Evolutionary conservation across 1,140 invertebrate species (phyloP), one percentile per base, ranked within the genome.

Genomic region (Ganaspis sp.): DNA sequence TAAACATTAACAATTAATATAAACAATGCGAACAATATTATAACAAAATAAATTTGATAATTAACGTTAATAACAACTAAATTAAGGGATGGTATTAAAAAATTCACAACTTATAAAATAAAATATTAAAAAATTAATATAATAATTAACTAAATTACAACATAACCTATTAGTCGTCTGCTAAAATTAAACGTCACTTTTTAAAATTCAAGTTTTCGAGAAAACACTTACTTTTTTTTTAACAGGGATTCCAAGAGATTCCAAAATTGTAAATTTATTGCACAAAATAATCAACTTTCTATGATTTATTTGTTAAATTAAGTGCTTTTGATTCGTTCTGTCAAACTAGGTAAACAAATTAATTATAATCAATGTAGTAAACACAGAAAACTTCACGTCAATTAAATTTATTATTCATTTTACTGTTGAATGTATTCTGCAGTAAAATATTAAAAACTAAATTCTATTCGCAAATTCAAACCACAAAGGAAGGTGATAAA

Each of bases 311-410:
- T 11, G 11, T 29, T 11, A 64, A 21, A 64, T 29, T 29, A 34
- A 9, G 11, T 9, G 23, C 12, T 26, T 29, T 34, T 54, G 23
- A 64, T 64, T 4, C 15, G 23, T 64, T 26, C 12, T 64, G 58
- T 64, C 54, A 64, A 15, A 17, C 26, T 34, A 53, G 40, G 78
- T 76, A 81, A 83, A 76, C 83, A 69, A 79, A 64, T 70, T 40
- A 37, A 11, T 29, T 45, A 9, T 8, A n/a, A n/a, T 0, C 64
- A 80, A 72, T 37, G 9, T 21, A 21, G 26, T 70, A 75, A 82
- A 72, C n/a, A 19, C n/a, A 49, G 49, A 4, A 74, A 45, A 64
- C 9, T 9, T 2, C 15, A 45, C 4, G 42, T 45, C 42, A 45
- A 15, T 40, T 40, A 4, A 40, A 15, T 45, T 45, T 45, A 15